These are phyloP conservation scores for Belonocnema kinseyi DNA, from an alignment of 1,140 invertebrate species.

Conservation along the genomic window DNA sequence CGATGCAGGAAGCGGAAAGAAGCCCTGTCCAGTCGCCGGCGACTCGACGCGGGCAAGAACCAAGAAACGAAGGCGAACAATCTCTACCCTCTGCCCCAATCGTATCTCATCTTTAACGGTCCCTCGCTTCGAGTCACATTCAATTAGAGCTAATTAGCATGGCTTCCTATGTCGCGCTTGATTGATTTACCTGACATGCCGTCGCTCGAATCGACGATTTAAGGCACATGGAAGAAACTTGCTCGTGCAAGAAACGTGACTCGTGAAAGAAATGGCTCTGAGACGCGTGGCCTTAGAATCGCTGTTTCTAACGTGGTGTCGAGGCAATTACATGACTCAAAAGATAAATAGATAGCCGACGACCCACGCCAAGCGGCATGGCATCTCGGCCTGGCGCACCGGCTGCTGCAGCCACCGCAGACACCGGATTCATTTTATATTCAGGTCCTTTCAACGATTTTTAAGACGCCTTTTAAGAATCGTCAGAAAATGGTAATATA, in stretches of 20 bases:
- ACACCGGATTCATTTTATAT: background rate
- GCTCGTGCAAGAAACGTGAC: conserved; percentile 29
- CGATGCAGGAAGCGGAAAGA: conserved; percentile 27
- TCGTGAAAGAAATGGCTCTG: conserved; percentile 20
- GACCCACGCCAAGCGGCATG: conserved; percentile 24
- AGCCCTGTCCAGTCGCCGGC: conserved; percentile 3
- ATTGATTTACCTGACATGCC: conserved; percentile 30
- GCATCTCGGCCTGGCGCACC: background rate
- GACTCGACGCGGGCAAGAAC: too few species aligned
- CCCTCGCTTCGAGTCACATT: conserved; percentile 25
- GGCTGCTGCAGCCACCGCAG: background rate
- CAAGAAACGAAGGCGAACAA: conserved; percentile 20
- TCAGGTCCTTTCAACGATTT: conserved; percentile 29
- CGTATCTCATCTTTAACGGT: conserved; percentile 29
- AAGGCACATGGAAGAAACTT: conserved; percentile 26
- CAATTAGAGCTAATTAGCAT: conserved; percentile 30
- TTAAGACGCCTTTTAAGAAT: conserved; percentile 22
- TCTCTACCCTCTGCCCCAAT: conserved; percentile 8
- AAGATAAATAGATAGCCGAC: conserved; percentile 29
- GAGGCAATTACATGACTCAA: conserved; percentile 27
- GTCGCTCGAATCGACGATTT: conserved; percentile 25
- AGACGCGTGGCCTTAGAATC: conserved; percentile 29
- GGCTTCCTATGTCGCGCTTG: conserved; percentile 31
- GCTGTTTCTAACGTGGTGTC: conserved; percentile 29
- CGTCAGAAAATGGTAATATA: conserved; percentile 30